Percentiles rank a stretch among this genome's conserved stretches.
Evolutionary conservation across 2,113 vertebrate species (phyloP).

Genomic region (Calyptommatus sinebrachiatus): DNA sequence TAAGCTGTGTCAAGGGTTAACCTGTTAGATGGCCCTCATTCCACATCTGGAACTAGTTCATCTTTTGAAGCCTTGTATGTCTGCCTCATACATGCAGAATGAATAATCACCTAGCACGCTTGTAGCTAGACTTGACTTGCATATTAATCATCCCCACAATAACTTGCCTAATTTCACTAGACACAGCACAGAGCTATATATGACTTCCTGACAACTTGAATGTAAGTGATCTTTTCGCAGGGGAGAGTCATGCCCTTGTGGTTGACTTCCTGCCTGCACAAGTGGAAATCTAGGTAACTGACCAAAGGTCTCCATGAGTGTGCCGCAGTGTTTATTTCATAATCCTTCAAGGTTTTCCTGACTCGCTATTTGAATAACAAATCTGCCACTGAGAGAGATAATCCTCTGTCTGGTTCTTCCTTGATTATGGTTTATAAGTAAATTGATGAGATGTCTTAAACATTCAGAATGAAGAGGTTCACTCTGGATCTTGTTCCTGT

Average conservation of each 20-base stretch:
- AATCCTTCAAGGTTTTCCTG: background rate
- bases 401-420: background rate
- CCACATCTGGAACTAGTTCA: constrained; percentile 1
- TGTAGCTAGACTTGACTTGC: background rate
- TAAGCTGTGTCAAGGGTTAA: background rate
- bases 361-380: background rate
- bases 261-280: background rate
- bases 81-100: background rate
- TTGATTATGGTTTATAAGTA: background rate
- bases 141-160: background rate
- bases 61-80: background rate
- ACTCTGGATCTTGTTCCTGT: background rate
- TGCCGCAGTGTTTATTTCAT: background rate
- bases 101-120: background rate
- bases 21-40: background rate
- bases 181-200: background rate
- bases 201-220: background rate
- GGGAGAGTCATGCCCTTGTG: background rate
- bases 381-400: background rate
- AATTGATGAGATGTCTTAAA: background rate
- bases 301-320: background rate
- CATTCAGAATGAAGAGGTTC: background rate
- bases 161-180: background rate
- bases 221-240: background rate
- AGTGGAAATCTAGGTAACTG: background rate